Base-by-base conservation (phyloP, 2,888 invertebrate genomes). In the Lepas anatifera region DNA sequence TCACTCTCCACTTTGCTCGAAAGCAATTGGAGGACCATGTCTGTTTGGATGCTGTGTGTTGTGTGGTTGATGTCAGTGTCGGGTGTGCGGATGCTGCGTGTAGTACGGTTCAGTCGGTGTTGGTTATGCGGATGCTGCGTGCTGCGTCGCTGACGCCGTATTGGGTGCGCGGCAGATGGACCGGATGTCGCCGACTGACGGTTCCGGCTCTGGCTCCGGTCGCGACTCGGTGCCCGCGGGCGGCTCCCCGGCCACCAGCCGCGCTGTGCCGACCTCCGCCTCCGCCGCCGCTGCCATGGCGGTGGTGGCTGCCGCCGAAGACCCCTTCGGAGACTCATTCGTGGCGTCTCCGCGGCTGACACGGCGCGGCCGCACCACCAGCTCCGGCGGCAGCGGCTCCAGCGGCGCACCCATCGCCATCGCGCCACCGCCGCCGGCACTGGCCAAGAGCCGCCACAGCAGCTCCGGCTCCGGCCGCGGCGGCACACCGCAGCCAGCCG, bases 241-340 rank as follows among this genome's bases (percentile, higher is more conserved):
- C 70, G n/a, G 48, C 73, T 16, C 63, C 66, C 27, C 32, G 58
- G 37, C 67, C 70, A 58, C 67, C 68, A 41, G 64, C 52, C 69
- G 50, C 66, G 29, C 72, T 83, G 82, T 69, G 16, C 16, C 48
- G 2, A 1, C n/a, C 48, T n/a, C 48, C 48, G 37, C 27, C 16
- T 4, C 67, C 32, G 39, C 35, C 50, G 67, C 50, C 41, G 18
- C 68, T 37, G 64, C 64, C 41, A 39, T 64, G 29, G 63, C 70
- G 32, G 63, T 58, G 32, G 70, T 67, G 37, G 58, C 64, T 58
- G 68, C 50, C 48, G 67, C 70, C 41, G 68, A 69, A 39, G 76
- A 77, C 68, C 76, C 76, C n/a, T 76, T 77, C 77, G 89, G 89
- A 8, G 89, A 89, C 79, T 89, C 89, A 46, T 89, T 89, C 71